These are phyloP conservation scores for Hyles euphorbiae DNA, from an alignment of 1,140 invertebrate species.

Conservation along the genomic window DNA sequence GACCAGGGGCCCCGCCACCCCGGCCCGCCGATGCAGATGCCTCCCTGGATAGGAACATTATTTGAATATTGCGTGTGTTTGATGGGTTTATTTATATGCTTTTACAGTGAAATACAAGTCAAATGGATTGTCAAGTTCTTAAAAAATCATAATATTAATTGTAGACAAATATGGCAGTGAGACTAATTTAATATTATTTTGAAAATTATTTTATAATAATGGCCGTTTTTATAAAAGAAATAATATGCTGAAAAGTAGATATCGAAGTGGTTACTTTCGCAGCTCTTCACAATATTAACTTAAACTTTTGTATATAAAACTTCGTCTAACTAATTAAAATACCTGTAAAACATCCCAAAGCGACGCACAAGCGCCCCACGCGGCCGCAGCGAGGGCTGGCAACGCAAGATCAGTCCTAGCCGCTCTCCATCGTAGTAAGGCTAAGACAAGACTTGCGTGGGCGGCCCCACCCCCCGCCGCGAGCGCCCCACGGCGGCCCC, in stretches of 20 bases:
- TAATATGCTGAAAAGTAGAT: too few relatives aligned
- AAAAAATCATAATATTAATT: too few relatives aligned
- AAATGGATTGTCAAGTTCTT: too few relatives aligned
- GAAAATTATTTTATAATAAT: too few relatives aligned
- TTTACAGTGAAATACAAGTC: too few relatives aligned
- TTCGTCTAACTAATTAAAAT: not conserved
- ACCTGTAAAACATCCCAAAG: constrained; percentile 82
- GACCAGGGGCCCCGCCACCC: constrained; percentile 63
- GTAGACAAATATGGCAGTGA: too few relatives aligned
- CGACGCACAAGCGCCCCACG: constrained; percentile 85
- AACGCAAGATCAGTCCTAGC: constrained; percentile 78
- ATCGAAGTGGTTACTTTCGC: too few relatives aligned
- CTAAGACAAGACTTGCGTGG: constrained; percentile 80
- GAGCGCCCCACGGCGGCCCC: constrained; percentile 79
- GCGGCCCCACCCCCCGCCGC: constrained; percentile 82
- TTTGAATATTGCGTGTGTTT: not conserved
- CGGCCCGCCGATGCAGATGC: constrained; percentile 55
- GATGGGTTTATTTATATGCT: too few relatives aligned
- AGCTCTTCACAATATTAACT: too few relatives aligned
- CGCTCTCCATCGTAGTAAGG: constrained; percentile 78
- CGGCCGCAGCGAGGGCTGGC: constrained; percentile 82
- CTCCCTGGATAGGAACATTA: constrained; percentile 30
- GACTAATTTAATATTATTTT: too few relatives aligned
- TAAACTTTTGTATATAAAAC: too few relatives aligned
- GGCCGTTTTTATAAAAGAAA: too few relatives aligned